Percentiles rank a stretch among this genome's conserved stretches.
These are phyloP conservation scores for Parthenolecanium corni DNA, from an alignment of 2,888 invertebrate species.

Conservation along the genomic window DNA sequence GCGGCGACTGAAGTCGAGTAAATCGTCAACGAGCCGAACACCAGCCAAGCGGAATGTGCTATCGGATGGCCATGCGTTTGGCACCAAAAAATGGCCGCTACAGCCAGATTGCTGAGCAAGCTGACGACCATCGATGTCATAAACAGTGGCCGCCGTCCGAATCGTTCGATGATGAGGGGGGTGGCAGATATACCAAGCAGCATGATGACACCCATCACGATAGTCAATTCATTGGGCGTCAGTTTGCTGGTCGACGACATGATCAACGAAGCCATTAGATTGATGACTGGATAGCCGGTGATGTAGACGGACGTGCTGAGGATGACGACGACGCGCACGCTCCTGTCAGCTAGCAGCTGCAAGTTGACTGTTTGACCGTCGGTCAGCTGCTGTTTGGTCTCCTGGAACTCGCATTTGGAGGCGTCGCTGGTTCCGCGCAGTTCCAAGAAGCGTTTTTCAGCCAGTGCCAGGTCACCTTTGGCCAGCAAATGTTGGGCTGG, in stretches of 20 bases:
- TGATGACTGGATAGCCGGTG: neutral
- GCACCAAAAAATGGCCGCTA: neutral
- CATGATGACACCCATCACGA: constrained; percentile 32
- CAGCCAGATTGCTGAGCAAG: neutral
- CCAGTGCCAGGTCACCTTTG: constrained; percentile 19
- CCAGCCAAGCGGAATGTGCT: too few relatives aligned
- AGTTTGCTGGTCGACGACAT: constrained; percentile 31
- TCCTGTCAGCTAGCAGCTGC: too few relatives aligned
- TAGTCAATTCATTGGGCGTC: constrained; percentile 32
- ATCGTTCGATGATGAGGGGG: constrained; percentile 32
- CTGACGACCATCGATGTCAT: neutral
- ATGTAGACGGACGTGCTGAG: neutral
- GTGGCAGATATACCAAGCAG: constrained; percentile 32
- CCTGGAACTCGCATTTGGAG: neutral
- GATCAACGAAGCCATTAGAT: constrained; percentile 1
- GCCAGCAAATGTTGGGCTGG: constrained; percentile 32
- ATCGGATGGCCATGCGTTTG: too few relatives aligned
- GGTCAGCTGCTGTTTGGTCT: neutral
- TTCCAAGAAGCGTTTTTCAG: constrained; percentile 1
- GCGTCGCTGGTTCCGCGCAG: neutral
- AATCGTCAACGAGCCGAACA: too few relatives aligned
- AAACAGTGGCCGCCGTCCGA: constrained; percentile 31
- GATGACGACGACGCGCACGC: neutral
- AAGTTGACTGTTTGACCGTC: neutral
- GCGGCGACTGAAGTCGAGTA: too few relatives aligned